Percentiles rank a stretch among this genome's conserved stretches.
phyloP scores from a whole-genome alignment of 2,797 vertebrate species.

The Momotus momota region DNA sequence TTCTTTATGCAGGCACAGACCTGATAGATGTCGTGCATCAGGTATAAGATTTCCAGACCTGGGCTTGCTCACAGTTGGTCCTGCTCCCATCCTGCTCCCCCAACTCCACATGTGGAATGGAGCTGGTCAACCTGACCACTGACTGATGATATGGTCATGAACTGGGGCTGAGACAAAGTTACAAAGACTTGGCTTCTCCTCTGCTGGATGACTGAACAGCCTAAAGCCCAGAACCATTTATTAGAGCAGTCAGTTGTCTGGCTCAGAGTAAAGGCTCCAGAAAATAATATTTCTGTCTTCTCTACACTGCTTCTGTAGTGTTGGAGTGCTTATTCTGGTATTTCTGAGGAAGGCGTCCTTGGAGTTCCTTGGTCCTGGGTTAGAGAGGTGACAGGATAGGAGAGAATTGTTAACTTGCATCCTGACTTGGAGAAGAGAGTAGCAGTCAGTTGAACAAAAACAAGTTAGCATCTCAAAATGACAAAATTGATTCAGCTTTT shows the following conservation, averaged over 20 bases:
- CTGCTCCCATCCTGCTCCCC: accelerated
- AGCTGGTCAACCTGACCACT: background rate
- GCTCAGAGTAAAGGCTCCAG: background rate
- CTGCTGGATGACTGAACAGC: background rate
- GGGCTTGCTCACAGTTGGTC: background rate
- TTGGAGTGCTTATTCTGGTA: background rate
- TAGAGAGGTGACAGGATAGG: background rate
- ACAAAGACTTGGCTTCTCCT: background rate
- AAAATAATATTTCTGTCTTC: background rate
- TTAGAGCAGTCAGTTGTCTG: background rate
- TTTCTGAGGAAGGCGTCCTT: background rate
- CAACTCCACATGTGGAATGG: accelerated
- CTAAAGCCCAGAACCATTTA: background rate
- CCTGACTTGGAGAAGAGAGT: background rate
- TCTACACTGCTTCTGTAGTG: background rate
- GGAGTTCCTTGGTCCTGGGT: background rate
- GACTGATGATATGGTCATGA: no score
- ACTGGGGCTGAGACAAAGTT: background rate
- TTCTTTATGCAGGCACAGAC: background rate
- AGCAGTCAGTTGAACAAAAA: background rate
- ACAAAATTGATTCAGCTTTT: background rate
- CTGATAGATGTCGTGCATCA: background rate
- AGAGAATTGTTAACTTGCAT: background rate
- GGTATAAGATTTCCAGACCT: background rate
- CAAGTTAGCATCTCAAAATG: background rate